These are phyloP conservation scores for Petrophora chlorosata DNA, from an alignment of 2,888 invertebrate species.

Conservation along the genomic window DNA sequence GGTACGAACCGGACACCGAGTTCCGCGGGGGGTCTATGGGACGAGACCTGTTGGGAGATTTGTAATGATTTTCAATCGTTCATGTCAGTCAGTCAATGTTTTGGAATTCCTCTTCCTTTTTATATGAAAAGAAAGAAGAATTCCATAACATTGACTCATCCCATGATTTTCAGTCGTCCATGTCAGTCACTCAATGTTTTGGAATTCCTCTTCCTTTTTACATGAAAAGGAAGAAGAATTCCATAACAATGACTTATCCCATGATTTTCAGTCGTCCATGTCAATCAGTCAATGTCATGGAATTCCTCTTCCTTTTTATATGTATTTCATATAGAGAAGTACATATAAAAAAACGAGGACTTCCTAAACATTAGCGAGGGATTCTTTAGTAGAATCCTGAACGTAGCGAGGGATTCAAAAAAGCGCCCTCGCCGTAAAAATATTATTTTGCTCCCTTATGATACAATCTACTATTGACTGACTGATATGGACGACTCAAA, in stretches of 20 bases:
- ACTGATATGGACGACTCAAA: neutral
- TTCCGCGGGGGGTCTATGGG: slow-evolving; percentile 77
- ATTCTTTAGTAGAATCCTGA: too few relatives aligned
- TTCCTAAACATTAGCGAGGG: too few relatives aligned
- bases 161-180: neutral
- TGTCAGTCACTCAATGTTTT: neutral
- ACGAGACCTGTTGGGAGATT: slow-evolving; percentile 50
- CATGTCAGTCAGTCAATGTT: neutral
- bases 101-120: neutral
- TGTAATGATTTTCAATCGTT: neutral
- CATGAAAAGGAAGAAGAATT: too few relatives aligned
- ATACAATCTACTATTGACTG: too few relatives aligned
- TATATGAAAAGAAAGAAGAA: too few relatives aligned
- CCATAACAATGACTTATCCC: too few relatives aligned
- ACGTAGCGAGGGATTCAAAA: too few relatives aligned
- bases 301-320: neutral
- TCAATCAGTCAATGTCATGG: neutral
- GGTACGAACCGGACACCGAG: slow-evolving; percentile 53
- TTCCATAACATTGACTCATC: too few relatives aligned
- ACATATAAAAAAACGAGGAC: too few relatives aligned
- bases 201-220: neutral
- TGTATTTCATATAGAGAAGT: too few relatives aligned
- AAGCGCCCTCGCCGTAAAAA: too few relatives aligned
- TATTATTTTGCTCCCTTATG: too few relatives aligned
- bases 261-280: neutral